Base-by-base conservation (phyloP, 1,140 invertebrate species). In the Papilio aristodemus region DNA sequence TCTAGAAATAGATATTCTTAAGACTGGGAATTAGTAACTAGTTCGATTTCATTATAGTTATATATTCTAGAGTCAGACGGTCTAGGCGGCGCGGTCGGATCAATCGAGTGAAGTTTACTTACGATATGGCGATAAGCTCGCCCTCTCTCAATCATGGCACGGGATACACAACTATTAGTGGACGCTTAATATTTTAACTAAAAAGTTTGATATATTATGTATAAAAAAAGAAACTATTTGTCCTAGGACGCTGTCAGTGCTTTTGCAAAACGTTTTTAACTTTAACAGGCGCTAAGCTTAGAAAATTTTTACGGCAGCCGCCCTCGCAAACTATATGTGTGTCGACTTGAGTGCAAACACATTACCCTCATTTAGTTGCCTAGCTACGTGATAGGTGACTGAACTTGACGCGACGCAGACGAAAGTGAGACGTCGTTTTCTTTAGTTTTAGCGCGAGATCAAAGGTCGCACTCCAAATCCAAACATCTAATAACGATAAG, bases 311-410 rank as follows among this genome's bases (percentile, higher is more conserved):
- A 17, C 11, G 22, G 22, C 10, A 10, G 22, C 9, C 10, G 3
- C 10, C 19, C 17, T 54, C 17, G 4, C 14, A 32, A 32, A 6
- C 27, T 6, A 32, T 32, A 54, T 54, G 19, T 54, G 19, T 54
- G 46, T 54, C 46, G 22, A 54, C 2, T 6, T 54, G 46, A 8
- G 19, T 11, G 9, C 19, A 13, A 22, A 25, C 46, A 25, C 46
- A 54, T 54, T 54, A 54, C 19, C 46, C 46, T 54, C 19, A 17
- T 54, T 54, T 19, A 10, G 9, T 14, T 46, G 46, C 19, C 22
- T 50, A 50, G 17, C 19, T 54, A 54, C 22, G 46, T 54, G 46
- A 54, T 22, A 54, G 19, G 46, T 25, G 46, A 54, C 11, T 25
- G 46, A 54, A 54, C 46, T 54, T 54, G 19, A 54, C 14, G 14